Percentiles rank a stretch among this genome's conserved stretches.
Evolutionary conservation across 2,888 invertebrate species (phyloP).

Genomic region (Eristalis arbustorum): DNA sequence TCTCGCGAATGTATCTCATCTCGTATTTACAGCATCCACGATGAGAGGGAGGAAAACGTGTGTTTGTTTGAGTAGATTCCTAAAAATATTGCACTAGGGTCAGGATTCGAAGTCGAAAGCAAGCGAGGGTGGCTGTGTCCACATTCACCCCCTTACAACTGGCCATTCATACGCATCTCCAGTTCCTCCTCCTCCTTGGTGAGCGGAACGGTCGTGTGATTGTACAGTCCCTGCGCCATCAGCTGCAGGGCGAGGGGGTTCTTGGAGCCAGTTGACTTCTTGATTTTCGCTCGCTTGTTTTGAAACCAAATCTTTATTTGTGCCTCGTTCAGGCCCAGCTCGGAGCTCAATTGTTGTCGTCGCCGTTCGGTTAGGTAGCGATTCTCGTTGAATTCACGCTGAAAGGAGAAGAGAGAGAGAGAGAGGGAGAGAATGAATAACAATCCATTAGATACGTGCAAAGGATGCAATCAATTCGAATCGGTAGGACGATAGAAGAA

Average conservation of each 20-base stretch:
- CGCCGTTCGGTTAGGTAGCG: slow-evolving; percentile 95
- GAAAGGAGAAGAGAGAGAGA: slow-evolving; percentile 70
- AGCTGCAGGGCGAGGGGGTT: slow-evolving; percentile 93
- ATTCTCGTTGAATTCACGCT: slow-evolving; percentile 95
- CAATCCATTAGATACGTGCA: not conserved
- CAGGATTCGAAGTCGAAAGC: slow-evolving; percentile 31
- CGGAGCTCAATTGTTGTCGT: slow-evolving; percentile 93
- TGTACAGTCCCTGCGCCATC: slow-evolving; percentile 97
- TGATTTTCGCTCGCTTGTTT: slow-evolving; percentile 97
- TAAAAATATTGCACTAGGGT: slow-evolving; percentile 69
- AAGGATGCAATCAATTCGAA: slow-evolving; percentile 77
- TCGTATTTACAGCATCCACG: not conserved
- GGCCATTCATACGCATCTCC: slow-evolving; percentile 81
- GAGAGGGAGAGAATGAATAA: not conserved
- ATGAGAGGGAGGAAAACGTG: slow-evolving; percentile 37
- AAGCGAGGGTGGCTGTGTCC: too few relatives aligned
- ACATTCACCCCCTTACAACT: slow-evolving; percentile 76
- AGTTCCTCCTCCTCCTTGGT: slow-evolving; percentile 88
- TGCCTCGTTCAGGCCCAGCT: slow-evolving; percentile 95
- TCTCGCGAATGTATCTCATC: slow-evolving; percentile 23
- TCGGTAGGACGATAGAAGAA: slow-evolving; percentile 69
- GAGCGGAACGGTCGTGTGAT: slow-evolving; percentile 89
- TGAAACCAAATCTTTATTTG: slow-evolving; percentile 99
- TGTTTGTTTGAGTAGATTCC: not conserved
- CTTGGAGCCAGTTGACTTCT: slow-evolving; percentile 92